Evolutionary conservation across 2,888 invertebrate genomes (phyloP).

Genomic region (Dusona sp.): DNA sequence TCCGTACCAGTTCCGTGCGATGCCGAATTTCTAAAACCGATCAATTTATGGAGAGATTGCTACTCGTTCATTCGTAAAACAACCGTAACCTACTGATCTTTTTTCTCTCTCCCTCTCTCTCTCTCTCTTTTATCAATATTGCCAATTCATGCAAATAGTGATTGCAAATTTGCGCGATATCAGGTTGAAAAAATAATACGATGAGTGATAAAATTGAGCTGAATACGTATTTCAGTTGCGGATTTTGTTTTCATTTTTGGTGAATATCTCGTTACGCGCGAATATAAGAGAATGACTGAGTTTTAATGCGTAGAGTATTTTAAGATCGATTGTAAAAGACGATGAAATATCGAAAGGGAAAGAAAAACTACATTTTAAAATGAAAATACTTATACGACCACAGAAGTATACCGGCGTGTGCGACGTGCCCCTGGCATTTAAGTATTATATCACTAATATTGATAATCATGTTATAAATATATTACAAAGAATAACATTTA

Average conservation of each 20-base stretch:
- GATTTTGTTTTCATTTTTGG: constrained; percentile 37
- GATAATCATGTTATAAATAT: constrained; percentile 82
- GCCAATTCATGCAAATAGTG: not conserved
- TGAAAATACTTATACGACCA: constrained; percentile 66
- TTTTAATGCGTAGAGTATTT: constrained; percentile 1
- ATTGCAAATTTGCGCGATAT: not conserved
- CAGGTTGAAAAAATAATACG: not conserved
- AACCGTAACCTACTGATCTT: not conserved
- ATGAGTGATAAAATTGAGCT: not conserved
- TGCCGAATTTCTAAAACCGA: not conserved
- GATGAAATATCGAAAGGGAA: not conserved
- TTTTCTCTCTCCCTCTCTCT: not conserved
- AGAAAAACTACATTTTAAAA: constrained; percentile 56
- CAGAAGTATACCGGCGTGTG: constrained; percentile 74
- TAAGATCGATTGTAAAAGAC: constrained; percentile 49
- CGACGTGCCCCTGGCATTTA: constrained; percentile 82
- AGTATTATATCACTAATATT: constrained; percentile 83
- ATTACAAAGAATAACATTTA: constrained; percentile 71
- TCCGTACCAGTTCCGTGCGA: not conserved
- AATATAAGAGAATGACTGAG: constrained; percentile 7
- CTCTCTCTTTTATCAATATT: constrained; percentile 2
- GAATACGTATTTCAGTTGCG: not conserved
- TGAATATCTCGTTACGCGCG: constrained; percentile 10
- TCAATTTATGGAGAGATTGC: constrained; percentile 13
- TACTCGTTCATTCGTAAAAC: not conserved